phyloP scores from a whole-genome alignment of 2,113 vertebrate genomes.

The Promerops cafer region DNA sequence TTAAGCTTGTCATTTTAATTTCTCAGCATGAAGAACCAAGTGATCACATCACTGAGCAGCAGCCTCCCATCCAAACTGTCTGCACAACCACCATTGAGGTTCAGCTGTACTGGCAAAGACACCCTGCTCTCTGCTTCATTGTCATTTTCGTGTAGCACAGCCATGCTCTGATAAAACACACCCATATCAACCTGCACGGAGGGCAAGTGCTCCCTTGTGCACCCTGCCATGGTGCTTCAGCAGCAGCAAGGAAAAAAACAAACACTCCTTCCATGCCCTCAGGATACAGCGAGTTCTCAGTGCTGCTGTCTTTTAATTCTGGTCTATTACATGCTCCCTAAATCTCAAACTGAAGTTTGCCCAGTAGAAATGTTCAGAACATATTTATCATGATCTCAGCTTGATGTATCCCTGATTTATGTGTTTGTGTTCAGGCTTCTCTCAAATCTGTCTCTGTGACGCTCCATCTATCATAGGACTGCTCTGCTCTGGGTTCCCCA shows the following conservation, averaged over 20 bases:
- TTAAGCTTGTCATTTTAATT: neutral
- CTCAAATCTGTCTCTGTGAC: constrained; percentile 38
- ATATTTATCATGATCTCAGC: constrained; percentile 63
- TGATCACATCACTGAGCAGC: neutral
- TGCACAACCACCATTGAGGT: neutral
- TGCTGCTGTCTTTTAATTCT: constrained; percentile 59
- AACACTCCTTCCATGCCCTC: neutral
- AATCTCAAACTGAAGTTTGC: constrained; percentile 44
- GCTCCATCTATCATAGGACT: constrained; percentile 45
- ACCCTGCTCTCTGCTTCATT: neutral
- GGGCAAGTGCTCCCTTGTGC: neutral
- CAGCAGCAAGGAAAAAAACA: neutral
- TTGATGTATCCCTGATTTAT: constrained; percentile 66
- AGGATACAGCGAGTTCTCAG: constrained; percentile 9
- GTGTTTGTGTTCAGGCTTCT: constrained; percentile 45
- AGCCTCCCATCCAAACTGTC: neutral
- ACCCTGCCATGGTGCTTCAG: neutral
- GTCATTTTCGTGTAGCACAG: neutral
- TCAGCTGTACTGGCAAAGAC: neutral
- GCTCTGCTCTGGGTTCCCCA: neutral
- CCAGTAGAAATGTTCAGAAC: constrained; percentile 41
- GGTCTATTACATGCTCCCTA: neutral
- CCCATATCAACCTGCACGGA: neutral
- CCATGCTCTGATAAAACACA: neutral
- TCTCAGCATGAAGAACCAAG: neutral